Conservation (phyloP, 2,113 vertebrate genomes). For the Syngnathus scovelli region DNA sequence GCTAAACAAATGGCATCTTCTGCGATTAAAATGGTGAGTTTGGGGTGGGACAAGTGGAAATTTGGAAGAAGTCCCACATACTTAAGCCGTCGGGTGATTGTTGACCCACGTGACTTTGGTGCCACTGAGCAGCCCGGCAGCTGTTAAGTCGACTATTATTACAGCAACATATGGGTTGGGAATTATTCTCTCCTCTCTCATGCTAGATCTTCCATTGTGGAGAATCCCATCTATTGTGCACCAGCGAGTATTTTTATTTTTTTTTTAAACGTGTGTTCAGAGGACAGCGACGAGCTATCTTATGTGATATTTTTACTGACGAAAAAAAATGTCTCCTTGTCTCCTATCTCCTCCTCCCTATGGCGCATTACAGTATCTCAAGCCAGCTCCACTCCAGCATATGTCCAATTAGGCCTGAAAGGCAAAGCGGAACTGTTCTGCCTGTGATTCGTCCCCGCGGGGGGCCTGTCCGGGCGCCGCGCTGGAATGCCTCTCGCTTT, state of each 20-base stretch:
- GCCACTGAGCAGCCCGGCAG: conserved; percentile 31
- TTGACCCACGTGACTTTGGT: not conserved
- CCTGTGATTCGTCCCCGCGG: conserved; percentile 72
- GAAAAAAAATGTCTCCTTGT: conserved; percentile 9
- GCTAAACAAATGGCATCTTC: not conserved
- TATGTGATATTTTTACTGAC: conserved; percentile 26
- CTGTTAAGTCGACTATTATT: conserved; percentile 41
- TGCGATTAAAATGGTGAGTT: not conserved
- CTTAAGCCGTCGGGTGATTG: not conserved
- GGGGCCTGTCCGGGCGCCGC: conserved; percentile 69
- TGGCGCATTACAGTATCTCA: conserved; percentile 53
- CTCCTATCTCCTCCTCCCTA: conserved; percentile 35
- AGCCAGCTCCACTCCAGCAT: conserved; percentile 70
- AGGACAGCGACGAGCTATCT: conserved; percentile 18
- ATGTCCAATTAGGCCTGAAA: conserved; percentile 79
- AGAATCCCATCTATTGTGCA: conserved; percentile 20
- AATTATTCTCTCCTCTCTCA: conserved; percentile 11
- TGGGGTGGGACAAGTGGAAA: not conserved
- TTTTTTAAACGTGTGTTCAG: conserved; percentile 5
- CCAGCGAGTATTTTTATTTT: conserved; percentile 21
- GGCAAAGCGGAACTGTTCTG: conserved; percentile 65
- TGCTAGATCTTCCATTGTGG: conserved; percentile 29
- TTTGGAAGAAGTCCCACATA: not conserved
- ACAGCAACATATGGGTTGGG: conserved; percentile 32
- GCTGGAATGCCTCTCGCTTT: conserved; percentile 75